Conservation (phyloP, 2,797 vertebrate species). For the Erethizon dorsatum region DNA sequence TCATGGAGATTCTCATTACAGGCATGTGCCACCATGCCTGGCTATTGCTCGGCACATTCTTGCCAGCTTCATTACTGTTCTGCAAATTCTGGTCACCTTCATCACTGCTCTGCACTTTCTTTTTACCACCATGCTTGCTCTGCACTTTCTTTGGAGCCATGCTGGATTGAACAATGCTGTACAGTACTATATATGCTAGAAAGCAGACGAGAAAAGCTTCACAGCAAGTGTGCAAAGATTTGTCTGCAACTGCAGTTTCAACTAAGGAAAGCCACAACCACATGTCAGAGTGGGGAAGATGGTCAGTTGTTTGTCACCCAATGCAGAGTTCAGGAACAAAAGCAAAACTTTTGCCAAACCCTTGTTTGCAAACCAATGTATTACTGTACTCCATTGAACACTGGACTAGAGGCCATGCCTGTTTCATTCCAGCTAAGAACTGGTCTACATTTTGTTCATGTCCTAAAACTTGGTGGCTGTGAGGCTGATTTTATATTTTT, state of each 20-base stretch:
- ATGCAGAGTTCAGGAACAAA: background rate
- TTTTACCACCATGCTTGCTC: no score
- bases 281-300: background rate
- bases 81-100: no score
- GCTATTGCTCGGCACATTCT: background rate
- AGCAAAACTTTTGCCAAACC: background rate
- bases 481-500: background rate
- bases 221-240: background rate
- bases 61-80: background rate
- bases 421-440: background rate
- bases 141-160: background rate
- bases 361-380: background rate
- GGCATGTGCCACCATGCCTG: no score
- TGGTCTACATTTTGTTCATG: background rate
- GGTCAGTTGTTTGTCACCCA: background rate
- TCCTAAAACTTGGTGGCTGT: background rate
- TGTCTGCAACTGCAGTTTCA: background rate
- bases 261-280: background rate
- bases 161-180: background rate
- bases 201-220: background rate
- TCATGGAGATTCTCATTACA: no score
- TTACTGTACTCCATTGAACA: background rate
- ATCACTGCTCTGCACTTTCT: no score
- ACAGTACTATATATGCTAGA: background rate
- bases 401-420: background rate